Evolutionary conservation across 2,888 invertebrate species (phyloP), one percentile per base, ranked within the genome.

Genomic region (Spicauda simplicius): DNA sequence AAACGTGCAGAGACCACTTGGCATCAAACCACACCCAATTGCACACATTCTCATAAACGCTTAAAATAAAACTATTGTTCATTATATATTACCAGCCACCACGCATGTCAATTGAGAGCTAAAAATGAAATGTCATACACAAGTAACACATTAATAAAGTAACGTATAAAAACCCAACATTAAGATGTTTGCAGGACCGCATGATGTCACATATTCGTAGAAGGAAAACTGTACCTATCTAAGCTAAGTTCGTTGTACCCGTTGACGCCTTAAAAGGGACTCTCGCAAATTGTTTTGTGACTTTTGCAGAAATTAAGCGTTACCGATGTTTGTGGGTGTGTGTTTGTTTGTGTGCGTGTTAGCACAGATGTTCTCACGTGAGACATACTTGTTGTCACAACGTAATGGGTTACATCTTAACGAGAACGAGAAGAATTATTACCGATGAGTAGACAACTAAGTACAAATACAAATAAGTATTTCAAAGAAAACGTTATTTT

Each of bases 161-260:
- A n/a, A 55, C 12, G 8, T 55, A 55, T 37, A 54, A 50, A 18
- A 55, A 55, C 18, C 33, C 45, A n/a, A 59, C 45, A 65, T 59
- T 59, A 30, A 59, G 65, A 45, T 37, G 53, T 54, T 65, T 48
- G 30, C 54, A 65, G 53, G 59, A 59, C 54, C 58, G 54, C 63
- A 77, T 84, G 84, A 85, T 80, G 79, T 84, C 85, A 85, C 76
- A 72, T 68, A 70, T 70, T 73, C 78, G 65, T 76, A 81, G 79
- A 82, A 83, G 85, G 84, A 82, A 84, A 84, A 83, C 76, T 70
- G 77, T 25, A 25, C 25, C 25, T 78, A 74, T 77, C 77, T 79
- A 75, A 76, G 70, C 58, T 50, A 25, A 72, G 82, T 78, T 80
- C 82, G 78, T 73, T 74, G 81, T 72, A 73, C 84, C 66, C 68